Conservation (phyloP, 1,140 invertebrate genomes). For the Saxidomus purpurata region DNA sequence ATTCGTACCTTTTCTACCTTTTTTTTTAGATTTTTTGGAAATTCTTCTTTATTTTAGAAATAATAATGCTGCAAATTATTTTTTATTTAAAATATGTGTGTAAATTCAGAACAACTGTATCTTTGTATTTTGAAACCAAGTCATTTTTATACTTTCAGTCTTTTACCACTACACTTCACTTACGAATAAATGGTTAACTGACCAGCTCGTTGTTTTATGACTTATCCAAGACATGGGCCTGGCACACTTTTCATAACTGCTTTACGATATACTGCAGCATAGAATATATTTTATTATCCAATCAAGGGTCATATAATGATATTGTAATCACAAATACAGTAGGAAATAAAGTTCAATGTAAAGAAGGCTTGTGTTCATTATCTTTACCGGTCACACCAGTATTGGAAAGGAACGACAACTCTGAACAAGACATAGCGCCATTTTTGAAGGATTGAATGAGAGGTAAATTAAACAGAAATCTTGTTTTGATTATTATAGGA, state of each 20-base stretch:
- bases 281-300: no score
- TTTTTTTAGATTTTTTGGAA: conserved; percentile 7
- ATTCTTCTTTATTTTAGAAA: conserved; percentile 14
- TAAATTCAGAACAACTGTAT: conserved; percentile 8
- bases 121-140: conserved; percentile 5
- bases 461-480: no score
- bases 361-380: no score
- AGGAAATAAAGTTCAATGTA: no score
- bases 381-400: no score
- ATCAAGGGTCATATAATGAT: no score
- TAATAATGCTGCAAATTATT: conserved; percentile 6
- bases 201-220: conserved; percentile 10
- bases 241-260: neutral
- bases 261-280: no score
- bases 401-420: no score
- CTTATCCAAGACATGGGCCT: conserved; percentile 8
- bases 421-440: no score
- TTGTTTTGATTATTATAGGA: no score
- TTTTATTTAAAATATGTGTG: neutral
- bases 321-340: no score
- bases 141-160: conserved; percentile 12
- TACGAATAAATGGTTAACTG: conserved; percentile 11
- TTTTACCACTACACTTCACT: conserved; percentile 11
- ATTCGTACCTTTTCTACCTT: neutral
- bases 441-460: no score